These are phyloP conservation scores for Chlorodrepanis virens DNA, from an alignment of 2,113 vertebrate species.

Conservation along the genomic window DNA sequence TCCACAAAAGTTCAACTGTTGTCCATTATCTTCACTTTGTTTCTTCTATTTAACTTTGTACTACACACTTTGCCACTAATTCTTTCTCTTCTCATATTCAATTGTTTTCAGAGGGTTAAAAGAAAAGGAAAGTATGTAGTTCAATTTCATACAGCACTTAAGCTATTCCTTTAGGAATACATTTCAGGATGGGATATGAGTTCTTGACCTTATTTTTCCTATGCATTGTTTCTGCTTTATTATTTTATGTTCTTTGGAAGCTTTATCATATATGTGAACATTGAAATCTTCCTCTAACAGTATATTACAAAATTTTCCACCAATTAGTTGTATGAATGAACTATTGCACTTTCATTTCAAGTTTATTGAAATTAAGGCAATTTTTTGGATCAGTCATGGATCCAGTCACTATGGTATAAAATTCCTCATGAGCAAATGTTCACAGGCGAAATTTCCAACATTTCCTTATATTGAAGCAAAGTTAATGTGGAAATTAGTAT, in stretches of 20 bases:
- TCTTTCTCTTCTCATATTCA: background rate
- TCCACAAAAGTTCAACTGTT: background rate
- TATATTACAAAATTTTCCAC: background rate
- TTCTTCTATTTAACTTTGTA: background rate
- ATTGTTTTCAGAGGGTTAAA: background rate
- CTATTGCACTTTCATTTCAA: background rate
- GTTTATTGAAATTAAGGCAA: background rate
- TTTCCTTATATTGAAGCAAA: background rate
- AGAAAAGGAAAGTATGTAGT: background rate
- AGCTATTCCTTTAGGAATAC: background rate
- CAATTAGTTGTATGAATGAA: background rate
- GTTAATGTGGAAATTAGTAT: background rate
- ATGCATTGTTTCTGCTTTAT: background rate
- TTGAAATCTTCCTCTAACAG: background rate
- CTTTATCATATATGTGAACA: background rate
- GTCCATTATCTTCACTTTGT: background rate
- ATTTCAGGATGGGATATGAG: background rate
- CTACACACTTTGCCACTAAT: background rate
- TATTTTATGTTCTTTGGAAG: background rate
- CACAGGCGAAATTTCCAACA: background rate
- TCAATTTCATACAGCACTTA: background rate
- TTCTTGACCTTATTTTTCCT: background rate
- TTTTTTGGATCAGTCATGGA: background rate
- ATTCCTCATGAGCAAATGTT: background rate
- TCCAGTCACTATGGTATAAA: background rate